Evolutionary conservation across 2,888 invertebrate species (phyloP).

Genomic region (Auanema freiburgensis): DNA sequence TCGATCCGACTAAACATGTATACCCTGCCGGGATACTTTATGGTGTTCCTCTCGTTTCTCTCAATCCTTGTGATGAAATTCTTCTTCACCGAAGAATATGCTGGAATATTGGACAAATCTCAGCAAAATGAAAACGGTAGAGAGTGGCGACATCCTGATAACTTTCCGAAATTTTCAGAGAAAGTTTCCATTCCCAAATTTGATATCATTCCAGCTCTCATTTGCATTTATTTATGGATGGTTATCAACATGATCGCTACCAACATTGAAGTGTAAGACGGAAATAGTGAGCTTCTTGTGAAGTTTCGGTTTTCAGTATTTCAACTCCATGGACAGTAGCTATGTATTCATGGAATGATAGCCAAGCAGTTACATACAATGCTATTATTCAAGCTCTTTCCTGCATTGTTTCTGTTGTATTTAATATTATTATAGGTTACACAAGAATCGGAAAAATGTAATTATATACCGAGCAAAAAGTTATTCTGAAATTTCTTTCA

Average conservation of each 20-base stretch:
- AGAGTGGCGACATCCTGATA: neutral
- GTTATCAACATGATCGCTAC: conserved; percentile 42
- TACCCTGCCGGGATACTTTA: conserved; percentile 38
- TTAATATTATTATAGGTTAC: conserved; percentile 37
- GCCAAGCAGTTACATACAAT: conserved; percentile 41
- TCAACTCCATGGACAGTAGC: conserved; percentile 41
- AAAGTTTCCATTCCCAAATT: conserved; percentile 33
- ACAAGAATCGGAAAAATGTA: conserved; percentile 41
- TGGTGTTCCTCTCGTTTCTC: conserved; percentile 31
- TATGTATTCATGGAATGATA: conserved; percentile 43
- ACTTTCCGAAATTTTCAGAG: neutral
- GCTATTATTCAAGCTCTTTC: conserved; percentile 37
- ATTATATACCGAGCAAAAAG: conserved; percentile 15
- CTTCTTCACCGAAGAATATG: conserved; percentile 43
- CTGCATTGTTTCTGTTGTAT: conserved; percentile 38
- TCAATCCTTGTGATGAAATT: conserved; percentile 31
- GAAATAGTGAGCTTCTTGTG: neutral
- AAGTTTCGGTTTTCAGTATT: conserved; percentile 29
- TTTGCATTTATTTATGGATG: conserved; percentile 46
- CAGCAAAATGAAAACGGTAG: conserved; percentile 23
- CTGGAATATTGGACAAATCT: conserved; percentile 37
- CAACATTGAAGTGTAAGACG: conserved; percentile 45
- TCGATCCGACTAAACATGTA: conserved; percentile 31
- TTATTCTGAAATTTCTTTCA: conserved; percentile 2
- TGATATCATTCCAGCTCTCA: conserved; percentile 37